Evolutionary conservation across 2,888 invertebrate genomes (phyloP), one percentile per base, ranked within the genome.

Genomic region (Hylaea fasciaria): DNA sequence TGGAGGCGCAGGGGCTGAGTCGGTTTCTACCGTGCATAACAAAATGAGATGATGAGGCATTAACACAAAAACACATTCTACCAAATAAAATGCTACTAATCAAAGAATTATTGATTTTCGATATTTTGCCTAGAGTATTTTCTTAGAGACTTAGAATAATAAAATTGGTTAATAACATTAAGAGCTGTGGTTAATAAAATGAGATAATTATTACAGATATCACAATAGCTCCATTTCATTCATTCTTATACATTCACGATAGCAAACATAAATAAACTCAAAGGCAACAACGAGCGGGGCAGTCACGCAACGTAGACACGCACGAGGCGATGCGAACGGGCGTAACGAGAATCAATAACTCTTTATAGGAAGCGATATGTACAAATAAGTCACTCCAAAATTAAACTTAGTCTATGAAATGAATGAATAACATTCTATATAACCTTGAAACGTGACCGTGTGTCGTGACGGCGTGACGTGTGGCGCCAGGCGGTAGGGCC

Each of bases 381-480:
- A 78, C 72, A 79, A 76, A 56, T 29, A 48, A 49, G 71, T 81
- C 77, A 74, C 88, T 91, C 90, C 91, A 91, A 89, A 85, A 86
- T 82, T 83, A 86, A 89, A 84, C 82, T 74, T 69, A 59, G 68
- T 67, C 29, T 57, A 64, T 58, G 60, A 69, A 59, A 81, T 69
- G 62, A 64, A 55, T 39, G 17, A 69, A 64, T 62, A 66, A 67
- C 62, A 72, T 77, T 77, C 74, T 72, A 62, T 72, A 77, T 89
- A 94, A 96, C 96, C 95, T 95, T 95, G 94, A 83, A 95, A 95
- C 82, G 94, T 95, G 87, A 96, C 95, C 72, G 95, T 94, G 76
- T 95, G 95, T 85, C 94, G 93, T 76, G 93, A 93, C 74, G 94
- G 90, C 71, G 91, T 92, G 83, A 94, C 82, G 74, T 82, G 87